Evolutionary conservation across 1,140 invertebrate species (phyloP).

Genomic region (Anastrepha obliqua): DNA sequence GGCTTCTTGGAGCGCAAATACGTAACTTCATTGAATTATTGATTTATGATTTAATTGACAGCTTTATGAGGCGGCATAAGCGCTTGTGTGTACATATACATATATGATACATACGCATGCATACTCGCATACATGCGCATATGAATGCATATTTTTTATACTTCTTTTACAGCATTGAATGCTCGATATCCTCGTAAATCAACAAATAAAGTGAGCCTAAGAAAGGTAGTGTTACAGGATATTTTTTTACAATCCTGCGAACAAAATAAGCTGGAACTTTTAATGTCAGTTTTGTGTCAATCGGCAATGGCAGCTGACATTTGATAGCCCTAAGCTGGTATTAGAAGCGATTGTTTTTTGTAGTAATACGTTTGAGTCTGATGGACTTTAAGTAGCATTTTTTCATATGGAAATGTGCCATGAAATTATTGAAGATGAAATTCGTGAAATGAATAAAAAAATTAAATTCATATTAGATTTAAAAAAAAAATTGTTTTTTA

Average conservation of each 20-base stretch:
- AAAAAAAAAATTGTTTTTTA: neutral
- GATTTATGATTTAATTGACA: constrained; percentile 45
- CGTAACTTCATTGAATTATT: constrained; percentile 19
- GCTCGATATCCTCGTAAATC: neutral
- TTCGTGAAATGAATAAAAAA: too few species aligned
- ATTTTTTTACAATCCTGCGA: neutral
- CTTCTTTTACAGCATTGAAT: neutral
- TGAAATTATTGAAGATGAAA: too few species aligned
- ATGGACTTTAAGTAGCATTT: too few species aligned
- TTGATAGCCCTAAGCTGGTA: too few species aligned
- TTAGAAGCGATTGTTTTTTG: too few species aligned
- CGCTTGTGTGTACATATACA: neutral
- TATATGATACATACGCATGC: too few species aligned
- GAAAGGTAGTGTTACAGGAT: neutral
- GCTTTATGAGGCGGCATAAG: constrained; percentile 36
- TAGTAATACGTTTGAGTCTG: too few species aligned
- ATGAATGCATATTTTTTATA: neutral
- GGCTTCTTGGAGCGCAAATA: neutral
- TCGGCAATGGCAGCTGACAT: neutral
- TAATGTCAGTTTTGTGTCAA: neutral
- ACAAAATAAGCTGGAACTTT: too few species aligned
- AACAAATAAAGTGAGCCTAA: neutral
- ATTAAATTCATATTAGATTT: neutral
- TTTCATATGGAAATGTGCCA: too few species aligned
- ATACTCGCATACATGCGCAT: neutral